A percentile compares a stretch with the other conserved stretches of the same genome.
Conservation (phyloP, 2,113 vertebrate genomes). For the Phoenicopterus ruber region DNA sequence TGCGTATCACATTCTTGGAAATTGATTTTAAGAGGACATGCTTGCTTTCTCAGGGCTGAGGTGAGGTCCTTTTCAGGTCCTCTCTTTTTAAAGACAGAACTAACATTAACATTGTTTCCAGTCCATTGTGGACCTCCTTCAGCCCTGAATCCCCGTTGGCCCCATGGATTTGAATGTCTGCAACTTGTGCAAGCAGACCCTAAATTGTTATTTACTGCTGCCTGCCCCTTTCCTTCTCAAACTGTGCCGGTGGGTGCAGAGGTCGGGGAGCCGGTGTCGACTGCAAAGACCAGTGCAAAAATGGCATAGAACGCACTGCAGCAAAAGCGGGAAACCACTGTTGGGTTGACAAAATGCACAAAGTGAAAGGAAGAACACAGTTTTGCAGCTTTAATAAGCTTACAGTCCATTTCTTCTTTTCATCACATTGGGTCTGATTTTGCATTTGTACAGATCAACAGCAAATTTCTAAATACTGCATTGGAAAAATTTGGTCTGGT, state of each 20-base stretch:
- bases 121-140: not conserved
- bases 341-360: not conserved
- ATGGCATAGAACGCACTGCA: not conserved
- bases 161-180: rapidly evolving
- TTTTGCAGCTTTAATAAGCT: not conserved
- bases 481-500: not conserved
- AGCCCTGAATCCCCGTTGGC: not conserved
- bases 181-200: not conserved
- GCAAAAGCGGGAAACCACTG: not conserved
- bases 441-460: not conserved
- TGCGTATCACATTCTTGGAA: not conserved
- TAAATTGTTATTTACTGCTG: not conserved
- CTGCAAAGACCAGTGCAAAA: not conserved
- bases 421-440: not conserved
- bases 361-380: not conserved
- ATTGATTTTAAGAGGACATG: not conserved
- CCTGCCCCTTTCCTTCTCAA: not conserved
- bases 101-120: not conserved
- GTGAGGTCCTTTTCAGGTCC: not conserved
- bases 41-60: not conserved
- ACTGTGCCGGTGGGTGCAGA: not conserved
- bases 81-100: not conserved
- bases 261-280: rapidly evolving
- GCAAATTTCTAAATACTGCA: not conserved
- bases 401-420: not conserved